A percentile compares a stretch with the other conserved stretches of the same genome.
Conservation (phyloP, 2,888 invertebrate species). For the Elysia crispata region DNA sequence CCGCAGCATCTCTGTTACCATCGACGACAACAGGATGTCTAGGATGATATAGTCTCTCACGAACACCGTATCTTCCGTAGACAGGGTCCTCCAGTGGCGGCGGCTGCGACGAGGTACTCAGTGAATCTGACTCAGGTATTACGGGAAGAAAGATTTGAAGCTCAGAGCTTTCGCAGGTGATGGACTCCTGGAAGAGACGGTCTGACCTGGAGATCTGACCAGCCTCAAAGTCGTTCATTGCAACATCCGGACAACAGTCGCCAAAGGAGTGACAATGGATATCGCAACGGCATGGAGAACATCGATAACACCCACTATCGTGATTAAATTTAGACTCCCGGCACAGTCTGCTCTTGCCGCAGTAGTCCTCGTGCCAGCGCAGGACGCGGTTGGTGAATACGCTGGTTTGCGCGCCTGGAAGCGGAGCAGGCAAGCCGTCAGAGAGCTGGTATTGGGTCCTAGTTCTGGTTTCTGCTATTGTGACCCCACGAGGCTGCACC, state of each 20-base stretch:
- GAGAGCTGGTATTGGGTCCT: too few relatives aligned
- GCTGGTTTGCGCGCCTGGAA: neutral
- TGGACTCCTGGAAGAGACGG: neutral
- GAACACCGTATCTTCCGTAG: too few relatives aligned
- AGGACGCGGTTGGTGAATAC: slow-evolving; percentile 5
- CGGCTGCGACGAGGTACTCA: too few relatives aligned
- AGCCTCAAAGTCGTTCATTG: slow-evolving; percentile 31
- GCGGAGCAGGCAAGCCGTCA: too few relatives aligned
- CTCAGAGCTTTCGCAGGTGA: slow-evolving; percentile 11
- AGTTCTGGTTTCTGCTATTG: too few relatives aligned
- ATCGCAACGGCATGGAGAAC: slow-evolving; percentile 55
- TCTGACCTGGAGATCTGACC: slow-evolving; percentile 6
- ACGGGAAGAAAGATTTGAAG: too few relatives aligned
- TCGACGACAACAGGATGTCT: too few relatives aligned
- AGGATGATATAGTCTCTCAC: too few relatives aligned
- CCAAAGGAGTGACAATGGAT: slow-evolving; percentile 48
- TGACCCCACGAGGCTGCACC: too few relatives aligned
- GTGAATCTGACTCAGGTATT: too few relatives aligned
- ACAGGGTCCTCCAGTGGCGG: too few relatives aligned
- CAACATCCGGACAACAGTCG: slow-evolving; percentile 56
- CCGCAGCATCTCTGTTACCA: too few relatives aligned
- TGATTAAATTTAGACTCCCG: neutral
- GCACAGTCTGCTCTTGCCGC: slow-evolving; percentile 33
- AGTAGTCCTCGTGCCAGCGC: slow-evolving; percentile 36
- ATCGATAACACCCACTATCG: slow-evolving; percentile 41